Base-by-base conservation (phyloP, 2,797 vertebrate species). In the Diglossa cyanea region DNA sequence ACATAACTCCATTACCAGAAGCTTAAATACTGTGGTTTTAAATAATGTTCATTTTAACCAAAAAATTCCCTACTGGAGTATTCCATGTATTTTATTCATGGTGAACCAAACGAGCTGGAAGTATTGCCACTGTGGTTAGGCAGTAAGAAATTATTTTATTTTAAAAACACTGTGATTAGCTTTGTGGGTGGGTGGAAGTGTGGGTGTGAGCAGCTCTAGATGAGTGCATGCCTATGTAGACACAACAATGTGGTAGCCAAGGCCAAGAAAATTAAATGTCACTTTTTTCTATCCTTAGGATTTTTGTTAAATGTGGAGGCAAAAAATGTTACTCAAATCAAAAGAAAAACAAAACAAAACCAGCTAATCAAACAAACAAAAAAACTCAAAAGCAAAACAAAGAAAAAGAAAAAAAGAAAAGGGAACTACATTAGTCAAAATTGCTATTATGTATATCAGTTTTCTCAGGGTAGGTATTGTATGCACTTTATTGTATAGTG, bases 211-310 rank as follows among this genome's bases (percentile, higher is more conserved):
- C 73, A 54, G 65, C 28, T 17, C 1, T 48, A 30, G 48, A 76
- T 63, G 63, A 82, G 67, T 70, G 26, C 19, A 25, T 54, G 50
- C 26, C 39, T 94, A 80, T 94, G 72, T 85, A 95, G 84, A 92
- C 94, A 95, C 45, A 93, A 77, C 77, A 88, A 58, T 58, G 75
- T n/a, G 3, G 47, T 54, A 93, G 72, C 54, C 75, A 92, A 93
- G 89, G 54, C 80, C 78, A 88, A 86, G 70, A 92, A 90, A 93
- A 88, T 53, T 62, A 74, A 77, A 75, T 83, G 39, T 30, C 24
- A 16, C 3, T 58, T 76, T 81, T 85, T 93, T 60, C 51, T 93
- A 68, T 79, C 37, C 18, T 93, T 86, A 78, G 11, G 28, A 71
- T 21, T 68, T 90, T 77, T 65, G 86, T 71, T 87, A 89, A 71